Percentiles rank a stretch among this genome's conserved stretches.
These are phyloP conservation scores for Erythrocebus patas DNA, from an alignment of 2,113 vertebrate genomes.

Conservation along the genomic window DNA sequence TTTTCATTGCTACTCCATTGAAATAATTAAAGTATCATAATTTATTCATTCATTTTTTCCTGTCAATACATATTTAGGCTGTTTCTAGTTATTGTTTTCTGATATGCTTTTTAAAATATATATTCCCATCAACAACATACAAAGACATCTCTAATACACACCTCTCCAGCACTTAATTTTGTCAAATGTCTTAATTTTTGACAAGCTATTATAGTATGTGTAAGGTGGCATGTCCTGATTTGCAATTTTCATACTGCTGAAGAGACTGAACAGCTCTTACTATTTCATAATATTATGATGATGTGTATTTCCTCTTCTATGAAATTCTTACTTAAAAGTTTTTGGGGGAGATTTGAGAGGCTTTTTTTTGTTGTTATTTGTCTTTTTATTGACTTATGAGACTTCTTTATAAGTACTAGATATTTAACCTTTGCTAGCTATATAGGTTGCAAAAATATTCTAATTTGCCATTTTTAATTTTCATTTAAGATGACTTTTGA, in stretches of 20 bases:
- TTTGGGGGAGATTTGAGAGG: background rate
- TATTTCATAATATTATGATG: background rate
- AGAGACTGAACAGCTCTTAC: background rate
- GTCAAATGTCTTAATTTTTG: background rate
- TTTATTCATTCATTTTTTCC: background rate
- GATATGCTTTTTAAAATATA: background rate
- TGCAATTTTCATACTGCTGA: background rate
- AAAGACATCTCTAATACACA: background rate
- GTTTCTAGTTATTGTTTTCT: background rate
- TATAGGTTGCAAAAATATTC: background rate
- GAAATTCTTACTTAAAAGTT: background rate
- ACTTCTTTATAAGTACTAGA: background rate
- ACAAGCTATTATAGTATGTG: background rate
- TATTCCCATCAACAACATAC: background rate
- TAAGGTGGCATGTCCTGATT: background rate
- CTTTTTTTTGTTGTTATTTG: background rate
- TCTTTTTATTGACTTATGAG: background rate
- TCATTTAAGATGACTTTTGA: background rate
- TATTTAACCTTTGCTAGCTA: background rate
- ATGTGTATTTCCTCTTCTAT: background rate
- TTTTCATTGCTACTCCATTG: background rate
- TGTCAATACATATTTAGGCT: background rate
- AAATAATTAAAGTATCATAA: background rate
- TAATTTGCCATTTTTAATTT: background rate
- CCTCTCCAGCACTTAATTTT: background rate